Evolutionary conservation across 1,140 invertebrate species (phyloP).

Genomic region (Leptopilina clavipes): DNA sequence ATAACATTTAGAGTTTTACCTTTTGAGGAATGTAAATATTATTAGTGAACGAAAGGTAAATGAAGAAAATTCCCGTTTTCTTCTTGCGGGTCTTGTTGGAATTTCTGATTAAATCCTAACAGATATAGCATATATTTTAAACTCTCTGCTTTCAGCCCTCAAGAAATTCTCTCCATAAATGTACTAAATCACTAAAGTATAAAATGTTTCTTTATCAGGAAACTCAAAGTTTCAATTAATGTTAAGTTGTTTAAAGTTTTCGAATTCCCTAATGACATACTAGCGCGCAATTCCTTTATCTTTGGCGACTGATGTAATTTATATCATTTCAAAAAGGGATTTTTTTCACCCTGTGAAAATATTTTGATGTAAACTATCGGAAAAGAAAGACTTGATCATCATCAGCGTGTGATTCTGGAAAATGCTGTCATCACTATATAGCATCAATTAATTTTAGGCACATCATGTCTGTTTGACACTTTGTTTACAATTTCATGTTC

Average conservation of each 20-base stretch:
- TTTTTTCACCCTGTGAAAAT: too few species aligned
- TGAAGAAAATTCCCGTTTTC: neutral
- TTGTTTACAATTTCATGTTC: slow-evolving; percentile 59
- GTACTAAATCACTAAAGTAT: neutral
- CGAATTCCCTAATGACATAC: neutral
- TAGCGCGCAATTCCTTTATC: neutral
- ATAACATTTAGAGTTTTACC: too few species aligned
- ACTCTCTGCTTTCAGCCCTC: neutral
- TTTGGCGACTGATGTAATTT: neutral
- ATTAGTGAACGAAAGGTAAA: neutral
- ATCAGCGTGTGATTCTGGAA: neutral
- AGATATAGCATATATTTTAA: slow-evolving; percentile 10
- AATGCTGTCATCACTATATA: slow-evolving; percentile 22
- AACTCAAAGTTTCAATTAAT: slow-evolving; percentile 7
- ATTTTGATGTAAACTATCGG: slow-evolving; percentile 30
- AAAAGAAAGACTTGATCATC: neutral
- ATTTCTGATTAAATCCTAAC: slow-evolving; percentile 8
- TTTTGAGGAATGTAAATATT: neutral
- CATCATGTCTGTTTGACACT: slow-evolving; percentile 45
- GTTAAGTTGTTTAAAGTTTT: neutral
- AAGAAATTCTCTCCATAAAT: slow-evolving; percentile 12
- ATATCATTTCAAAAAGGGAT: too few species aligned
- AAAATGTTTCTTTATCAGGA: slow-evolving; percentile 9
- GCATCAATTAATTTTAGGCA: slow-evolving; percentile 53
- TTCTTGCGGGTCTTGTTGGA: neutral